phyloP scores from a whole-genome alignment of 1,140 invertebrate genomes.

The Drosophila baimaii region DNA sequence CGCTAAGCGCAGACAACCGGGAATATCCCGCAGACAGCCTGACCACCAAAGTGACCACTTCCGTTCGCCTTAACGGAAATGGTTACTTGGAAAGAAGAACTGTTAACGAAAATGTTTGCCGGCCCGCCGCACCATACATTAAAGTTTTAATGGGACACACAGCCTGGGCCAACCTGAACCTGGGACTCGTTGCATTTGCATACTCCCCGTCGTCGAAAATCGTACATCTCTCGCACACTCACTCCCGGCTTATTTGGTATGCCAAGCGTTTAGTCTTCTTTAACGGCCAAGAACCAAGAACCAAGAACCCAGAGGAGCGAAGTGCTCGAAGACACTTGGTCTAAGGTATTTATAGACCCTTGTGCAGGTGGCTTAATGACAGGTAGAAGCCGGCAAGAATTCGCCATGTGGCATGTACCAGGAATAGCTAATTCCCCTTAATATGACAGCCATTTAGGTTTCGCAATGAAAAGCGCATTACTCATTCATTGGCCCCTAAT shows the following conservation, averaged over 20 bases:
- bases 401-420: conserved; percentile 26
- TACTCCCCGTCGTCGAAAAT: conserved; percentile 39
- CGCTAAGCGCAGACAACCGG: conserved; percentile 1
- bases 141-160: conserved; percentile 62
- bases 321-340: conserved; percentile 23
- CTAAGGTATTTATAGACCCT: conserved; percentile 63
- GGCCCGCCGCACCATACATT: conserved; percentile 40
- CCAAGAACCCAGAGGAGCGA: not conserved
- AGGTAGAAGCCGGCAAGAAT: conserved; percentile 48
- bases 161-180: conserved; percentile 30
- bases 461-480: conserved; percentile 23
- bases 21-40: conserved; percentile 29
- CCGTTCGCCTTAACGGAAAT: conserved; percentile 72
- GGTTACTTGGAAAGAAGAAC: conserved; percentile 50
- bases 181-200: conserved; percentile 55
- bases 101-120: conserved; percentile 71
- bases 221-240: conserved; percentile 8
- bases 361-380: conserved; percentile 59
- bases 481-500: conserved; percentile 8
- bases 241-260: conserved; percentile 65
- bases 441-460: conserved; percentile 2
- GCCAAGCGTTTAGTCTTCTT: conserved; percentile 72
- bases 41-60: conserved; percentile 53
- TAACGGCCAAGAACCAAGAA: conserved; percentile 58
- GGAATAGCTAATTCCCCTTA: conserved; percentile 25